Conservation (phyloP, 2,113 vertebrate genomes). For the Excalfactoria chinensis region DNA sequence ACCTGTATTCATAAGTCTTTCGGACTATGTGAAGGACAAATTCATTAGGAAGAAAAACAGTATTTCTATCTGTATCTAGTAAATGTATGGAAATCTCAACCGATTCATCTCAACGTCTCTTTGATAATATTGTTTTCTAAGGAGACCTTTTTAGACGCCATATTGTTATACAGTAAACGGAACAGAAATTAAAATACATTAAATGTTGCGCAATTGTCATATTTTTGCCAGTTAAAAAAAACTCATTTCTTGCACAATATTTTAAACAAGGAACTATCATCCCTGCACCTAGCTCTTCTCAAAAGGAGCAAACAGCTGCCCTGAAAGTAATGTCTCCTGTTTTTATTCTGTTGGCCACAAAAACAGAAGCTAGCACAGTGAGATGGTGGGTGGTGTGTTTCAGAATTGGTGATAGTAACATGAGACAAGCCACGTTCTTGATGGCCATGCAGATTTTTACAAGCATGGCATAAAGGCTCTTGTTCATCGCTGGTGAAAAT, state of each 20-base stretch:
- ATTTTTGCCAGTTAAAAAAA: neutral
- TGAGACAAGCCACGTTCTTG: no score
- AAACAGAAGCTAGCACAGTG: neutral
- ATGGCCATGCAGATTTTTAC: no score
- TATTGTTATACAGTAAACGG: neutral
- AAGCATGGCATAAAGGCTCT: no score
- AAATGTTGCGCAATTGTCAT: neutral
- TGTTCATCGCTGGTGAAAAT: no score
- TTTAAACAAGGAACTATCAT: neutral
- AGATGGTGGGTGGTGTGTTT: neutral
- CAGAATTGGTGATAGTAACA: neutral
- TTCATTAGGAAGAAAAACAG: neutral
- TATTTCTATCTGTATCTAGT: neutral
- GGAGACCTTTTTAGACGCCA: neutral
- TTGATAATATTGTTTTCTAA: neutral
- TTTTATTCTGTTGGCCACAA: neutral
- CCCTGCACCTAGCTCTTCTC: neutral
- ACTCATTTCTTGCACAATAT: neutral
- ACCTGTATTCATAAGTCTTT: neutral
- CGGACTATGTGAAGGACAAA: slow-evolving; percentile 21
- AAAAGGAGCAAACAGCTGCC: neutral
- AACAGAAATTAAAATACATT: neutral
- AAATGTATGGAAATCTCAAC: neutral
- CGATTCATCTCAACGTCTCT: neutral
- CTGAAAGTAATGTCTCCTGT: neutral